A percentile compares a stretch with the other conserved stretches of the same genome.
phyloP scores from a whole-genome alignment of 2,797 vertebrate genomes.

The Acipenser oxyrinchus region DNA sequence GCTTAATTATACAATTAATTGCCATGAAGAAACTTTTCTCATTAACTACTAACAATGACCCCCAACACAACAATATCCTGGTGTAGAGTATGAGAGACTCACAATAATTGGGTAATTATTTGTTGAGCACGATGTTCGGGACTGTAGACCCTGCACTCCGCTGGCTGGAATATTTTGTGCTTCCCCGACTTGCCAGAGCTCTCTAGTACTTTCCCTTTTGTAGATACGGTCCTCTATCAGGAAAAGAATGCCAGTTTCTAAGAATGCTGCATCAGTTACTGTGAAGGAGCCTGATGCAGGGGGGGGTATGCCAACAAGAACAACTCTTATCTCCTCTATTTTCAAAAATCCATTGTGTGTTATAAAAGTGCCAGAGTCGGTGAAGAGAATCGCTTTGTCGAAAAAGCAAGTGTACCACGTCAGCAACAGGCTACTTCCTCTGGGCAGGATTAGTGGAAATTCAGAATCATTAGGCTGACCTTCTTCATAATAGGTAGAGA shows the following conservation, averaged over 20 bases:
- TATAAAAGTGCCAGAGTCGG: constrained; percentile 17
- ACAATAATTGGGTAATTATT: background rate
- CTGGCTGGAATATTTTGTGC: background rate
- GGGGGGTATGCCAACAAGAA: constrained; percentile 10
- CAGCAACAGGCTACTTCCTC: constrained; percentile 7
- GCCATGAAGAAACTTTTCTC: too few relatives aligned
- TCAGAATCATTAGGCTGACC: constrained; percentile 2
- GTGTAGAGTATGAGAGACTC: background rate
- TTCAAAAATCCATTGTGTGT: constrained; percentile 19
- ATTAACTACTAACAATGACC: too few relatives aligned
- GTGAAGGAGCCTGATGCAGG: constrained; percentile 13
- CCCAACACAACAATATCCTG: too few relatives aligned
- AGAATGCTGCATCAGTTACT: constrained; percentile 3
- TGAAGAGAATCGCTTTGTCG: constrained; percentile 14
- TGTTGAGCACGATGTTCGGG: constrained; percentile 6
- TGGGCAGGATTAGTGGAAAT: constrained; percentile 9
- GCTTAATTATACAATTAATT: too few relatives aligned
- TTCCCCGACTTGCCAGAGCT: background rate
- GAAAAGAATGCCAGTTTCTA: constrained; percentile 13
- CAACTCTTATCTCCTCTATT: constrained; percentile 18
- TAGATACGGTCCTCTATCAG: constrained; percentile 2
- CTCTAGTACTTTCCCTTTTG: constrained; percentile 8
- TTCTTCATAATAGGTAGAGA: constrained; percentile 8
- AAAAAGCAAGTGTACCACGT: constrained; percentile 11
- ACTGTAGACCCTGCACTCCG: constrained; percentile 9